Evolutionary conservation across 2,113 vertebrate genomes (phyloP), one percentile per base, ranked within the genome.

Genomic region (Callopanchax toddi): DNA sequence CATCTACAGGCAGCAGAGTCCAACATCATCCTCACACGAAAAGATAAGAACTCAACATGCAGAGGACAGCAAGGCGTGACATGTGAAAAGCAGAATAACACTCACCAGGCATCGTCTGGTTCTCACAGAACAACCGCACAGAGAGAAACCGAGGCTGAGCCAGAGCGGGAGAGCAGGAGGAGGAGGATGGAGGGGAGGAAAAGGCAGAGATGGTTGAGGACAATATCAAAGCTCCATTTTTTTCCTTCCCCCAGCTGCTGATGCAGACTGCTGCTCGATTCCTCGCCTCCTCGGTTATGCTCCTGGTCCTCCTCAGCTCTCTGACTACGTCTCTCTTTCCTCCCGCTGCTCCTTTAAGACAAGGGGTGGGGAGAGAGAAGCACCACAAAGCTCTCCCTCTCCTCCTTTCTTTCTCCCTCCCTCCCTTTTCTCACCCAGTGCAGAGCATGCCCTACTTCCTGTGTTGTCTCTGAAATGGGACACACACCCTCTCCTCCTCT

Each of bases 61-160:
- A 85, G 83, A 83, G 55, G 67, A 64, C 8, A 36, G 66, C 18
- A 51, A 67, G 23, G 46, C 59, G 48, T 58, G 76, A 74, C 81
- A 81, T 52, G 81, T 81, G 71, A 69, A 66, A 66, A 65, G 71
- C 56, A 63, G 50, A 43, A 65, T n/a, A 67, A 60, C 81, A 90
- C 92, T 93, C 86, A 93, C 92, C 91, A 79, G 79, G 78, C 91
- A 93, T 92, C 74, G 65, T 89, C 70, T 83, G 83, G 83, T 86
- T 87, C 82, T 86, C 76, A 67, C 68, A 26, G 68, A 84, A 81
- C 83, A 78, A 72, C 76, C 75, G 61, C 76, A 58, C 70, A 23
- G 66, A 71, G 83, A 36, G 62, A 64, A 79, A 76, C 64, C 63
- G 43, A 16, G 76, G 66, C 50, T 64, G 71, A 73, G 63, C 34